A percentile compares a stretch with the other conserved stretches of the same genome.
These are phyloP conservation scores for Drosophila subobscura DNA, from an alignment of 1,140 invertebrate genomes.

Conservation along the genomic window DNA sequence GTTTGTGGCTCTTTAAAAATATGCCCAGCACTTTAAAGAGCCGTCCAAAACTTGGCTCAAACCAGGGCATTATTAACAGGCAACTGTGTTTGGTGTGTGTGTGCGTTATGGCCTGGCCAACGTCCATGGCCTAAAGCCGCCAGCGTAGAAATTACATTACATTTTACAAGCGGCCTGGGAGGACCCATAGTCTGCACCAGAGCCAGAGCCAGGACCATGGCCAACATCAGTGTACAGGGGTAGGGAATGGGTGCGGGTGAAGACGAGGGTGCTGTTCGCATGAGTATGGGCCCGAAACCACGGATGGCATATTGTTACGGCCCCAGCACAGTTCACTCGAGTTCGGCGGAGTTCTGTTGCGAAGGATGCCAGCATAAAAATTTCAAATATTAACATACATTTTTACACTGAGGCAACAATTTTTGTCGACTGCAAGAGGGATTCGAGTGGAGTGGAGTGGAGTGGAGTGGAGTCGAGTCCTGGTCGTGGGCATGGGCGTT, in stretches of 20 bases:
- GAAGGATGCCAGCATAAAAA: conserved; percentile 37
- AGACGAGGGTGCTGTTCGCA: neutral
- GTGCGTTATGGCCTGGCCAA: conserved; percentile 31
- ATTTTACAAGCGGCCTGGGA: conserved; percentile 49
- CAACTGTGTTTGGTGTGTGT: conserved; percentile 13
- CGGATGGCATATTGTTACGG: conserved; percentile 32
- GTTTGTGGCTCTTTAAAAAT: conserved; percentile 57
- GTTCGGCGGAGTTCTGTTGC: conserved; percentile 7
- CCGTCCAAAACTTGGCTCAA: conserved; percentile 2
- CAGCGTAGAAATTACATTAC: conserved; percentile 66
- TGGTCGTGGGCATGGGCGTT: conserved; percentile 7
- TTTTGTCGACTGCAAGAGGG: conserved; percentile 10
- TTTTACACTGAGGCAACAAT: conserved; percentile 63
- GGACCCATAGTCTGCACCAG: conserved; percentile 1
- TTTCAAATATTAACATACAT: conserved; percentile 68
- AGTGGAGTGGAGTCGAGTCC: too few relatives aligned
- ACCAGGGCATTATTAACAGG: conserved; percentile 41
- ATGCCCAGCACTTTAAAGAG: conserved; percentile 48
- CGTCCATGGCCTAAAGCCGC: conserved; percentile 53
- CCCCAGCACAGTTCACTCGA: conserved; percentile 26
- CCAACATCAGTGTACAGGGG: conserved; percentile 24
- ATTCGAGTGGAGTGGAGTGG: neutral
- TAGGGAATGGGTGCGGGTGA: neutral
- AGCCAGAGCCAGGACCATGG: conserved; percentile 19
- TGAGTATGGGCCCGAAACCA: conserved; percentile 19